These are phyloP conservation scores for Harpagifer antarcticus DNA, from an alignment of 2,797 vertebrate species.

Conservation along the genomic window DNA sequence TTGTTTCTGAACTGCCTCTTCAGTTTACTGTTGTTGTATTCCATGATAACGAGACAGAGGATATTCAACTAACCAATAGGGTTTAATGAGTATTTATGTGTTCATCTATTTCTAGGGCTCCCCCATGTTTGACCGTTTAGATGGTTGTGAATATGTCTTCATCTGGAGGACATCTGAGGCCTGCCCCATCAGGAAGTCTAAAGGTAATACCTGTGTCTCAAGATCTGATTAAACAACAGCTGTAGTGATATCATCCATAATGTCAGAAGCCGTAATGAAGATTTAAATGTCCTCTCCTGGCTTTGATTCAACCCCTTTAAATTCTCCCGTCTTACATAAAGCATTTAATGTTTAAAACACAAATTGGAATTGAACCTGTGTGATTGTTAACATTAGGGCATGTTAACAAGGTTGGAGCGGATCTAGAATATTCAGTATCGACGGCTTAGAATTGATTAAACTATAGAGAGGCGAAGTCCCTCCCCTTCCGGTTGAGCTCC, in stretches of 20 bases:
- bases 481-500: too few species aligned
- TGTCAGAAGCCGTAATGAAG: not conserved
- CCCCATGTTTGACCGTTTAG: slow-evolving; percentile 87
- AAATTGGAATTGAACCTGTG: too few species aligned
- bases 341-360: too few species aligned
- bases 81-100: not conserved
- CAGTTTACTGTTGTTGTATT: not conserved
- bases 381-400: too few species aligned
- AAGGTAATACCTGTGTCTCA: slow-evolving; percentile 58
- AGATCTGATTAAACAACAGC: not conserved
- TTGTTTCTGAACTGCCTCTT: not conserved
- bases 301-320: too few species aligned
- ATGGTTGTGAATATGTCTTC: slow-evolving; percentile 93
- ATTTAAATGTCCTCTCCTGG: not conserved
- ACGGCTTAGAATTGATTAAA: too few species aligned
- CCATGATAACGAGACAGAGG: not conserved
- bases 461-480: too few species aligned
- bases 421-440: not conserved
- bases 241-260: not conserved
- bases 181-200: slow-evolving; percentile 88
- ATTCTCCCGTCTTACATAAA: too few species aligned
- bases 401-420: too few species aligned
- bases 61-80: not conserved
- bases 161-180: slow-evolving; percentile 95
- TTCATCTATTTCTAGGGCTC: slow-evolving; percentile 87